A percentile compares a stretch with the other conserved stretches of the same genome.
These are phyloP conservation scores for Proctacanthus coquilletti DNA, from an alignment of 1,140 invertebrate species.

Conservation along the genomic window DNA sequence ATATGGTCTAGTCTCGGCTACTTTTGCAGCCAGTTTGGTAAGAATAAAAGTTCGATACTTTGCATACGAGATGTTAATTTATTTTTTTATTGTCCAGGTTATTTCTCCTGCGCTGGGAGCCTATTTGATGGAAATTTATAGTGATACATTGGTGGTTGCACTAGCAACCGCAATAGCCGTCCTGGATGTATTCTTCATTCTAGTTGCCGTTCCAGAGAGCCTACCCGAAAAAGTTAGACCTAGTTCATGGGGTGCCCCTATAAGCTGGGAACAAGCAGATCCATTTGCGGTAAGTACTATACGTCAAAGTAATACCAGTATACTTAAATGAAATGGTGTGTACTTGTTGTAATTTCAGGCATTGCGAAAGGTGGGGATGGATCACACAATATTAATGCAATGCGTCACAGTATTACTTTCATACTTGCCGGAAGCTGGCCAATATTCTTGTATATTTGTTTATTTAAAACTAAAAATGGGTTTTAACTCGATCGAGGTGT, in stretches of 20 bases:
- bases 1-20: slow-evolving; percentile 95
- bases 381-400: slow-evolving; percentile 89
- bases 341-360: slow-evolving; percentile 39
- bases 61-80: neutral
- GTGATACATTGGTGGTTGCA: slow-evolving; percentile 88
- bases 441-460: slow-evolving; percentile 99
- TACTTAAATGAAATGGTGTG: neutral
- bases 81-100: slow-evolving; percentile 16
- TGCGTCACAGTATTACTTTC: slow-evolving; percentile 96
- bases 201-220: slow-evolving; percentile 95
- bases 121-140: slow-evolving; percentile 79
- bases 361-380: slow-evolving; percentile 85
- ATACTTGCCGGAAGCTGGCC: slow-evolving; percentile 95
- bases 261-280: slow-evolving; percentile 94
- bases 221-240: slow-evolving; percentile 84
- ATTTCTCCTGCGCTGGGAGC: slow-evolving; percentile 94
- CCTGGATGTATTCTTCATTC: slow-evolving; percentile 95
- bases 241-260: slow-evolving; percentile 60
- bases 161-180: slow-evolving; percentile 88
- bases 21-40: slow-evolving; percentile 96
- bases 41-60: neutral
- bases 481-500: slow-evolving; percentile 88
- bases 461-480: slow-evolving; percentile 97
- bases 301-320: neutral
- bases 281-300: slow-evolving; percentile 69